A percentile compares a stretch with the other conserved stretches of the same genome.
Evolutionary conservation across 2,797 vertebrate species (phyloP).

Genomic region (Miichthys miiuy): DNA sequence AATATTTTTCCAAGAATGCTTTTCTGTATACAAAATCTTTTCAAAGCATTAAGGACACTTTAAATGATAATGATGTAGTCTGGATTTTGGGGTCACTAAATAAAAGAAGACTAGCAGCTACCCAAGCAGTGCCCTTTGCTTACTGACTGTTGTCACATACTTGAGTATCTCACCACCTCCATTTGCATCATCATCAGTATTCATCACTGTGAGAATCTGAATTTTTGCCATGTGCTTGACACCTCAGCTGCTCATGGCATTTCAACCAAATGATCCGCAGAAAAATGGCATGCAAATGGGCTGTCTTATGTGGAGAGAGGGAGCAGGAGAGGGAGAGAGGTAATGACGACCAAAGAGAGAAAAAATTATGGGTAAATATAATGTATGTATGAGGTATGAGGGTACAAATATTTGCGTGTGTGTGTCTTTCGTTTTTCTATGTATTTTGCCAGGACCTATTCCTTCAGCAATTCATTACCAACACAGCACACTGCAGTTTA

Average conservation of each 20-base stretch:
- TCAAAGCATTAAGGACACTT: background rate
- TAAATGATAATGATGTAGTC: constrained; percentile 13
- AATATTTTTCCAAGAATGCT: background rate
- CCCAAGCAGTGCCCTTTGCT: constrained; percentile 35
- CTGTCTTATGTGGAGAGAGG: background rate
- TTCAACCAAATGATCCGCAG: constrained; percentile 48
- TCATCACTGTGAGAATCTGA: constrained; percentile 61
- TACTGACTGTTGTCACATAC: constrained; percentile 35
- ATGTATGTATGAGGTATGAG: constrained; percentile 28
- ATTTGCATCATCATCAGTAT: constrained; percentile 65
- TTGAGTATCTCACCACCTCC: constrained; percentile 42
- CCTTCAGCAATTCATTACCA: background rate
- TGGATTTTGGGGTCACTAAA: background rate
- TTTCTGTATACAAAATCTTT: background rate
- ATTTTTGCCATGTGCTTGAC: constrained; percentile 56
- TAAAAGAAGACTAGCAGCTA: constrained; percentile 14
- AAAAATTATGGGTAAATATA: constrained; percentile 15
- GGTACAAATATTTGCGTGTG: background rate
- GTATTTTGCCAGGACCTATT: background rate
- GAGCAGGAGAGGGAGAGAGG: background rate
- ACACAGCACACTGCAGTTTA: background rate
- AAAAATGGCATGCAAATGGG: constrained; percentile 47
- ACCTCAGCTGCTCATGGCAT: constrained; percentile 51
- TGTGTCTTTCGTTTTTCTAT: constrained; percentile 3
- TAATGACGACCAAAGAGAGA: constrained; percentile 19